These are phyloP conservation scores for Delia radicum DNA, from an alignment of 1,140 invertebrate species.

Conservation along the genomic window DNA sequence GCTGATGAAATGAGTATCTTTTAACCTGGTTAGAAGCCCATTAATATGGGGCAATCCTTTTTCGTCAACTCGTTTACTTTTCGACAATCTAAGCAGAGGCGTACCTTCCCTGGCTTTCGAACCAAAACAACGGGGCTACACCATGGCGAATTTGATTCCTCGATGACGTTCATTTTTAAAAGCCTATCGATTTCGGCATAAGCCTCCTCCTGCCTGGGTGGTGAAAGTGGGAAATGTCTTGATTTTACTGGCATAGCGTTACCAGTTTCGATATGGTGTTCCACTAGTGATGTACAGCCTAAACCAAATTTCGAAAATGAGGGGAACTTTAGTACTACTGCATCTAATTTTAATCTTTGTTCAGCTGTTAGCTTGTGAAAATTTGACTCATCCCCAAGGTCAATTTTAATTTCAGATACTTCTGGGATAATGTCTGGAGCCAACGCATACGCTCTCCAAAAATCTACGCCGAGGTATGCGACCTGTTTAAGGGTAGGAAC, in stretches of 20 bases:
- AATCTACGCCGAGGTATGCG: not conserved
- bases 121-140: not conserved
- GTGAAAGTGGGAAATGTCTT: not conserved
- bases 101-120: not conserved
- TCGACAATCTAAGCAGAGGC: not conserved
- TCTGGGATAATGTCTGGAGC: not conserved
- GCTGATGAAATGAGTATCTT: conserved; percentile 26
- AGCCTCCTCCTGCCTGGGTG: not conserved
- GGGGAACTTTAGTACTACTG: not conserved
- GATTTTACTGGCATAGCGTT: not conserved
- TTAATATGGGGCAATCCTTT: not conserved
- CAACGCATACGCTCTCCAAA: not conserved
- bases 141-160: not conserved
- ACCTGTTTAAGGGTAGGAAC: not conserved
- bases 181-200: not conserved
- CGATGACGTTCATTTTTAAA: not conserved
- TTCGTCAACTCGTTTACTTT: not conserved
- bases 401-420: too few relatives aligned
- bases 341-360: too few relatives aligned
- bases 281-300: conserved; percentile 2
- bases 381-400: too few relatives aligned
- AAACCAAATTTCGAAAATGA: not conserved
- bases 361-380: too few relatives aligned
- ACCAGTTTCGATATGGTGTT: too few relatives aligned
- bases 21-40: not conserved